A percentile compares a stretch with the other conserved stretches of the same genome.
Evolutionary conservation across 30 jellyfish, hydroid and myxozoan species (phyloP).

Genomic region (Cassiopea xamachana): DNA sequence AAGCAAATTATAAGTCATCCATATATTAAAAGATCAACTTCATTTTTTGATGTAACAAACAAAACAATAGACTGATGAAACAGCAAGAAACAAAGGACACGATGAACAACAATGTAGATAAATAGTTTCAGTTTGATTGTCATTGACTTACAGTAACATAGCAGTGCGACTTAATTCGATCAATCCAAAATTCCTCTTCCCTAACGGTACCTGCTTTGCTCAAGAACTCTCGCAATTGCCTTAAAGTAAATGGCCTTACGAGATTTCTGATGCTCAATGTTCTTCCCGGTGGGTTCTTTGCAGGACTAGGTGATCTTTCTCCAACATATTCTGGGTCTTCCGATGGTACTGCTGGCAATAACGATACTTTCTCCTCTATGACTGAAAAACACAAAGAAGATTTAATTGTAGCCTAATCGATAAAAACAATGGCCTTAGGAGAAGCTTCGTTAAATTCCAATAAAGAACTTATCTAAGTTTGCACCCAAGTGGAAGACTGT

Average conservation of each 20-base stretch:
- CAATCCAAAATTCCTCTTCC: conserved; percentile 96
- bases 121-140: not conserved
- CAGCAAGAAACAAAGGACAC: no score
- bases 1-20: no score
- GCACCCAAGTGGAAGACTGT: no score
- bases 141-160: conserved; percentile 83
- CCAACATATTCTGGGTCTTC: conserved; percentile 76
- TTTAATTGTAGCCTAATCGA: no score
- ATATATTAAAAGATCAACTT: no score
- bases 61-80: no score
- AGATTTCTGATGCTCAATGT: conserved; percentile 73
- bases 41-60: no score
- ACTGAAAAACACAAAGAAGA: not conserved
- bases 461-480: no score
- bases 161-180: conserved; percentile 92
- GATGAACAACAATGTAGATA: not conserved
- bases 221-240: conserved; percentile 86
- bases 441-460: no score
- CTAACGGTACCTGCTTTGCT: conserved; percentile 77
- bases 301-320: conserved; percentile 88
- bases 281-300: conserved; percentile 70
- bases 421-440: no score
- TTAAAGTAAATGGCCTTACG: conserved; percentile 96
- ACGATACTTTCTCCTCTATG: conserved; percentile 58
- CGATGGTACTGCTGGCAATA: conserved; percentile 53